These are phyloP conservation scores for Camptogramma bilineatum DNA, from an alignment of 2,888 invertebrate species.

Conservation along the genomic window DNA sequence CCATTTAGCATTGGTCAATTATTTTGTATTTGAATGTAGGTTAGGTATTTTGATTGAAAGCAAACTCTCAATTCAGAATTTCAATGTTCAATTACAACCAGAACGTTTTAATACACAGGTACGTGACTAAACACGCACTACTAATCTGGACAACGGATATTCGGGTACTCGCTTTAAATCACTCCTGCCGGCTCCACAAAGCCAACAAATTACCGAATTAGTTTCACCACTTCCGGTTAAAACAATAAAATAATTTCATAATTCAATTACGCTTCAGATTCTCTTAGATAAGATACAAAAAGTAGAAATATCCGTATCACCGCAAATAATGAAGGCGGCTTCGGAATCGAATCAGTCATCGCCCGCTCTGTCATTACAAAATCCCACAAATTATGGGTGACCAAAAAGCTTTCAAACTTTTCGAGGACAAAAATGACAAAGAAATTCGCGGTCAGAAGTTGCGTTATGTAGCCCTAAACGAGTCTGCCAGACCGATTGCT, in stretches of 20 bases:
- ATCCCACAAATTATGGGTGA: slow-evolving; percentile 54
- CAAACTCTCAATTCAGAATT: slow-evolving; percentile 26
- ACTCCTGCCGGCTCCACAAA: slow-evolving; percentile 54
- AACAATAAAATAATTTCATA: slow-evolving; percentile 54
- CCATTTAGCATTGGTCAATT: background rate
- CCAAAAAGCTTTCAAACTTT: slow-evolving; percentile 57
- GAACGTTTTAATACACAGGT: slow-evolving; percentile 56
- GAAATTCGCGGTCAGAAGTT: slow-evolving; percentile 72
- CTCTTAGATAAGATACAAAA: slow-evolving; percentile 63
- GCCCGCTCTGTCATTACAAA: slow-evolving; percentile 72
- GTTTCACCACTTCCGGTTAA: slow-evolving; percentile 52
- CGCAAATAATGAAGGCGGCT: slow-evolving; percentile 78
- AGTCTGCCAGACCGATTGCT: slow-evolving; percentile 77
- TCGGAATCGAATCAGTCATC: slow-evolving; percentile 58
- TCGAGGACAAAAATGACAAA: slow-evolving; percentile 68
- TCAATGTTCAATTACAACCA: slow-evolving; percentile 38
- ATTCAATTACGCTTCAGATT: slow-evolving; percentile 63
- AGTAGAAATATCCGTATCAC: slow-evolving; percentile 75
- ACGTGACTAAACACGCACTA: slow-evolving; percentile 70
- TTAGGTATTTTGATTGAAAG: slow-evolving; percentile 9
- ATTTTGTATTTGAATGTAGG: background rate
- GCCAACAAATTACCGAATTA: slow-evolving; percentile 49
- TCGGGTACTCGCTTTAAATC: slow-evolving; percentile 59
- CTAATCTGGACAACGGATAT: slow-evolving; percentile 70
- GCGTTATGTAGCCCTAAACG: slow-evolving; percentile 70